These are phyloP conservation scores for Punctoribates punctum DNA, from an alignment of 2,888 invertebrate genomes.

Conservation along the genomic window DNA sequence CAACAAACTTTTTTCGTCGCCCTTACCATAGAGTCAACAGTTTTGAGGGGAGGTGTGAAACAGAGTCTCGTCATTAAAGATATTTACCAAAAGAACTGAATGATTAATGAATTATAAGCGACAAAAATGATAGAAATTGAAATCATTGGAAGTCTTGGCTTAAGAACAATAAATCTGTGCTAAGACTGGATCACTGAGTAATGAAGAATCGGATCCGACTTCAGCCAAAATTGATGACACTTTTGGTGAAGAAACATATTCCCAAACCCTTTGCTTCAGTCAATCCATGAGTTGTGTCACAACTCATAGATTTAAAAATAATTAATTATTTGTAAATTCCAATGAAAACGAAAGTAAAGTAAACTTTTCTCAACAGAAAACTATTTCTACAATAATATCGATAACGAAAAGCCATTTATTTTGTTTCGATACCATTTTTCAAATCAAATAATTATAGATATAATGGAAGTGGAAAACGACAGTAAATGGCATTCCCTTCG, in stretches of 20 bases:
- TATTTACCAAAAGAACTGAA: background rate
- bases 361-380: background rate
- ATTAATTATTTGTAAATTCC: conserved; percentile 21
- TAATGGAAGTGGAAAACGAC: conserved; percentile 1
- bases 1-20: background rate
- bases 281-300: background rate
- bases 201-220: background rate
- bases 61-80: background rate
- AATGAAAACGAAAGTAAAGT: background rate
- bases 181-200: background rate
- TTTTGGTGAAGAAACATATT: conserved; percentile 11
- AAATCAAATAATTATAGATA: conserved; percentile 12
- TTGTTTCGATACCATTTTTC: background rate
- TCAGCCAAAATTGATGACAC: conserved; percentile 17
- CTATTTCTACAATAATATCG: conserved; percentile 3
- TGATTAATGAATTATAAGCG: background rate
- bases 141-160: background rate
- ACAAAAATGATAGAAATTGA: conserved; percentile 7
- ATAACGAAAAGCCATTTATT: background rate
- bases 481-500: background rate
- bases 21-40: conserved; percentile 6
- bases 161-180: background rate
- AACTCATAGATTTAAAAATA: background rate
- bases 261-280: background rate
- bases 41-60: conserved; percentile 7